Evolutionary conservation across 2,797 vertebrate genomes (phyloP).

Genomic region (Margarornis squamiger): DNA sequence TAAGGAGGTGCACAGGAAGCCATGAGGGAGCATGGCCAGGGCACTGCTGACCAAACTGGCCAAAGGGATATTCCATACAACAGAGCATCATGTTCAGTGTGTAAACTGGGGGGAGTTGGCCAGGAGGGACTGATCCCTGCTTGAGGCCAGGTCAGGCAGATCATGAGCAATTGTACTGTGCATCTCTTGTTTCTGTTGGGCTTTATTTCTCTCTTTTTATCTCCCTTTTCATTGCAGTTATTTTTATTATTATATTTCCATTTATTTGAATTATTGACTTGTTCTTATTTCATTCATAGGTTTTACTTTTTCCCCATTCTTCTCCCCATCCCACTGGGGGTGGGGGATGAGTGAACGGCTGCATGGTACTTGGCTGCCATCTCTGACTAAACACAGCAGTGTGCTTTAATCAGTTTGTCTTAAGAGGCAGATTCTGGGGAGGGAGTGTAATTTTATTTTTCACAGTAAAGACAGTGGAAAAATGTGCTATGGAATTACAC

Average conservation of each 20-base stretch:
- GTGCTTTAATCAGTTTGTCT: neutral
- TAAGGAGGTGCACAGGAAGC: neutral
- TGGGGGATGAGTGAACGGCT: neutral
- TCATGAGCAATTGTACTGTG: neutral
- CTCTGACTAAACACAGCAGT: neutral
- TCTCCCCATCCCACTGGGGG: neutral
- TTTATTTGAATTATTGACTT: neutral
- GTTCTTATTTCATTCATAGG: neutral
- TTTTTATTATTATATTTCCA: neutral
- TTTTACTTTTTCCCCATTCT: neutral
- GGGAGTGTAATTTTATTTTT: neutral
- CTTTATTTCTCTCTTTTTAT: neutral
- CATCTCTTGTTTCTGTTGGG: neutral
- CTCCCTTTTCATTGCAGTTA: neutral
- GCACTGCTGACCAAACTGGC: neutral
- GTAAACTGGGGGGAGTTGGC: neutral
- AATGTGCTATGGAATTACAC: neutral
- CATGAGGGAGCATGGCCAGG: neutral
- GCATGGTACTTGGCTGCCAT: neutral
- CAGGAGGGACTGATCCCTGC: neutral
- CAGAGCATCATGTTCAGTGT: neutral
- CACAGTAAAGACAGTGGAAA: neutral
- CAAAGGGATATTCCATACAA: neutral
- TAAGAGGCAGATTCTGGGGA: neutral
- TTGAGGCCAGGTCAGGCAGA: neutral